These are phyloP conservation scores for Unio delphinus DNA, from an alignment of 2,888 invertebrate genomes.

Conservation along the genomic window DNA sequence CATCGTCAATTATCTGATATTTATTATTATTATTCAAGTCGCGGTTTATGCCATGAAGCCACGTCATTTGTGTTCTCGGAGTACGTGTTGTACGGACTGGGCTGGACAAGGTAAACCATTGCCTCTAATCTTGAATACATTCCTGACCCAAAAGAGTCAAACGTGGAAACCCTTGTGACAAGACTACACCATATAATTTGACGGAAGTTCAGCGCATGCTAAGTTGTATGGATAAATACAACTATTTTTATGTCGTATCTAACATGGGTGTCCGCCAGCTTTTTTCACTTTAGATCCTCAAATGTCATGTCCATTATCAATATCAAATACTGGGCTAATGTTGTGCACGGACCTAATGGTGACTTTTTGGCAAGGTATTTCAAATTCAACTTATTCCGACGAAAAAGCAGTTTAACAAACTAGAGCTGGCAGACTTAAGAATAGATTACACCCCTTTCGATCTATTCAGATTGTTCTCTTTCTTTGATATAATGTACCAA, in stretches of 20 bases:
- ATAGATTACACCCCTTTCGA: constrained; percentile 51
- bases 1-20: too few relatives aligned
- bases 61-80: constrained; percentile 89
- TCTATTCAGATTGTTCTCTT: constrained; percentile 80
- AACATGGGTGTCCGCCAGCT: constrained; percentile 26
- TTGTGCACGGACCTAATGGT: constrained; percentile 23
- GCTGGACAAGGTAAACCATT: constrained; percentile 24
- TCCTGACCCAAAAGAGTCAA: constrained; percentile 13
- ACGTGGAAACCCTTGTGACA: constrained; percentile 46
- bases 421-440: constrained; percentile 31
- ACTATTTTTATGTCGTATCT: constrained; percentile 26
- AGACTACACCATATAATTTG: background rate
- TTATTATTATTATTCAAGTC: too few relatives aligned
- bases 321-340: constrained; percentile 22
- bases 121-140: constrained; percentile 29
- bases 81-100: constrained; percentile 70
- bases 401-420: constrained; percentile 66
- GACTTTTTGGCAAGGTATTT: constrained; percentile 73
- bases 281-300: constrained; percentile 6
- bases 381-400: constrained; percentile 73
- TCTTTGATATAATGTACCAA: constrained; percentile 86
- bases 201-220: constrained; percentile 21
- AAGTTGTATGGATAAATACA: constrained; percentile 28
- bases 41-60: constrained; percentile 73
- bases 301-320: constrained; percentile 16